Conservation (phyloP, 2,113 vertebrate genomes). For the Ovis canadensis region DNA sequence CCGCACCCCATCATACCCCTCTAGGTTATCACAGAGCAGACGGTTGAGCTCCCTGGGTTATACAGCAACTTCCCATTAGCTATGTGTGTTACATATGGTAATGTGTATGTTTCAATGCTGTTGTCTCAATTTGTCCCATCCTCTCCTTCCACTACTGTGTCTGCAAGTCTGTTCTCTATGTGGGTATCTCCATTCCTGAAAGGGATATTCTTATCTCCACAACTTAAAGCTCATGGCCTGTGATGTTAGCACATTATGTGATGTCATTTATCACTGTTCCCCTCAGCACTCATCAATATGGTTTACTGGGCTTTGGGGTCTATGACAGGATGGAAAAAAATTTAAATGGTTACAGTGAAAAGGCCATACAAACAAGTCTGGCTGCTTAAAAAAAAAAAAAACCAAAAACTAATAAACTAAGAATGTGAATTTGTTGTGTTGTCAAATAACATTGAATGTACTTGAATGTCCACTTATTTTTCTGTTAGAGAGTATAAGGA, state of each 20-base stretch:
- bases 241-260: rapidly evolving
- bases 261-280: background rate
- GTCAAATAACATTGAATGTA: background rate
- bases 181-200: background rate
- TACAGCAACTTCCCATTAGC: background rate
- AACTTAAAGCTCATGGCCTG: background rate
- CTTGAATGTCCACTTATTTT: background rate
- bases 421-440: background rate
- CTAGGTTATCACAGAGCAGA: background rate
- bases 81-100: background rate
- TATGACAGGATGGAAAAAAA: background rate
- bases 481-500: background rate
- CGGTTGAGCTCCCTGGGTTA: background rate
- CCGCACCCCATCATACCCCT: background rate
- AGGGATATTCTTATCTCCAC: background rate
- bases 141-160: background rate
- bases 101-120: background rate
- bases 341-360: background rate
- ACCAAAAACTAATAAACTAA: background rate
- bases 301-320: background rate
- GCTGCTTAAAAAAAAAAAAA: background rate
- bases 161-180: background rate
- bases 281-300: rapidly evolving
- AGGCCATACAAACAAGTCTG: background rate
- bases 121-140: background rate